Base-by-base conservation (phyloP, 2,113 vertebrate genomes). In the Chunga burmeisteri region DNA sequence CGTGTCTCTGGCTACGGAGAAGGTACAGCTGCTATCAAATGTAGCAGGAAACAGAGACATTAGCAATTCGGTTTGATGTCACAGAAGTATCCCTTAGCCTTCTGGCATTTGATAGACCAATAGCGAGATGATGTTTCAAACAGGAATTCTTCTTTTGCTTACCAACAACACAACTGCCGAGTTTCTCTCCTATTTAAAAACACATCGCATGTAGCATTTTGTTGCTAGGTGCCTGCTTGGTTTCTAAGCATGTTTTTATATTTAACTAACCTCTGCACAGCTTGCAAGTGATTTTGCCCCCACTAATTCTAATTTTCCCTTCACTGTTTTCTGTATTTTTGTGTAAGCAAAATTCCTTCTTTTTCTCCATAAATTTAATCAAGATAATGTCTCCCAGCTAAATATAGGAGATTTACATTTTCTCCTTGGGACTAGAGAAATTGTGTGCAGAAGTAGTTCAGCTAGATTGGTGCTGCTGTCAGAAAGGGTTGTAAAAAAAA, bases 151-250 rank as follows among this genome's bases (percentile, higher is more conserved):
- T 71, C 22, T 67, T 91, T 68, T 1, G 4, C 72, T 96, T 89
- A 34, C 70, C 89, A 85, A 5, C 55, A 81, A 6, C 70, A 81
- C 42, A 86, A 52, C 21, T n/a, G 70, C 67, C 36, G 65, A 92
- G 88, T 87, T 90, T 81, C 46, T 97, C 80, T 55, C 49, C 84
- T 87, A 26, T 97, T 96, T 88, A 87, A 92, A 92, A 85, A 30
- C 68, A 50, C 46, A 22, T 90, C 55, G 46, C 29, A 8, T 95
- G 74, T 74, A 91, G 49, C 29, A 65, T 88, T 94, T 92, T 75
- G 94, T 98, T 98, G 97, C 98, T 98, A 97, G 93, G 98, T 67
- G 47, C 95, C 95, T 79, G 63, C 81, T 93, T 88, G 85, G 75
- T 90, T 97, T 98, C 77, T 65, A 96, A 75, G 92, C 14, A 8